A percentile compares a stretch with the other conserved stretches of the same genome.
Evolutionary conservation across 2,113 vertebrate genomes (phyloP).

Genomic region (Indri indri): DNA sequence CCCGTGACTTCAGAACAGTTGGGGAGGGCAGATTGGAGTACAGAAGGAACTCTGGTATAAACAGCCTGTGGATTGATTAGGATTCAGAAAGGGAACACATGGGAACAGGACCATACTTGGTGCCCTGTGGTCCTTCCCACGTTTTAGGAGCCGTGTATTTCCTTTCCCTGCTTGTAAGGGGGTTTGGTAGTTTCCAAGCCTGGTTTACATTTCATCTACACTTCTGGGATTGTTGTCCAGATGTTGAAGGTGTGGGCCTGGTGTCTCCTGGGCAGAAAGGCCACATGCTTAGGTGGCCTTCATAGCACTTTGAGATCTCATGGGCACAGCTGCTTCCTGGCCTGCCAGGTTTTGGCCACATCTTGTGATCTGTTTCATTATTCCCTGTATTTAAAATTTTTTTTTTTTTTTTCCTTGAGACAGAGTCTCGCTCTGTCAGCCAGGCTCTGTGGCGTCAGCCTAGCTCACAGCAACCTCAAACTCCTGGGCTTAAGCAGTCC

Average conservation of each 20-base stretch:
- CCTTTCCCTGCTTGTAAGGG: rapidly evolving
- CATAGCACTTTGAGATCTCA: rapidly evolving
- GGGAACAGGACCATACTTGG: rapidly evolving
- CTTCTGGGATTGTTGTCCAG: rapidly evolving
- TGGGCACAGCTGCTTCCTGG: not conserved
- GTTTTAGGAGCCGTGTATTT: not conserved
- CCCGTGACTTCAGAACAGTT: rapidly evolving
- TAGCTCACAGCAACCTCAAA: no score
- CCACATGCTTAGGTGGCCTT: no score
- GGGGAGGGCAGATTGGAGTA: not conserved
- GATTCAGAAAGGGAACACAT: not conserved
- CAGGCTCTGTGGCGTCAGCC: no score
- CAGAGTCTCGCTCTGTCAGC: no score
- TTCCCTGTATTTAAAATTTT: no score
- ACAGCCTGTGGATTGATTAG: not conserved
- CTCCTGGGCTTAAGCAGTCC: no score
- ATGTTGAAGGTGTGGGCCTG: not conserved
- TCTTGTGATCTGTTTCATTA: not conserved
- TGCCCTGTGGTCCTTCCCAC: not conserved
- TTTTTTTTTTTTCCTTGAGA: no score
- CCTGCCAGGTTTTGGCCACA: not conserved
- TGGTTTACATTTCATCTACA: rapidly evolving
- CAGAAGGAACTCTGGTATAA: rapidly evolving
- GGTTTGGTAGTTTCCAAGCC: not conserved
- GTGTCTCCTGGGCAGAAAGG: not conserved